Evolutionary conservation across 2,797 vertebrate species (phyloP), one percentile per base, ranked within the genome.

Genomic region (Arrhamphus sclerolepis): DNA sequence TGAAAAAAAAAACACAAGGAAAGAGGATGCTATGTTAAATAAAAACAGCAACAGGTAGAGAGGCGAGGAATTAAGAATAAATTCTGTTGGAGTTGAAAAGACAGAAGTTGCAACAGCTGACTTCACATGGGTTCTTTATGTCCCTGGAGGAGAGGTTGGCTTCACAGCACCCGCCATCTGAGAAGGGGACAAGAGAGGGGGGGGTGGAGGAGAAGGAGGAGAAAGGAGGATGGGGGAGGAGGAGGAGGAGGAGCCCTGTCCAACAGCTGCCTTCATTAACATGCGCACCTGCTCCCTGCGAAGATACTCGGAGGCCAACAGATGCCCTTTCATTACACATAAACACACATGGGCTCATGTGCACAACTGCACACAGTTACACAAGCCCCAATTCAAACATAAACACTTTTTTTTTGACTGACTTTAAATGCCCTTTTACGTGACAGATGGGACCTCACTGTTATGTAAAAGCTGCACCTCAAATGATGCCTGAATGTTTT

Each of bases 211-310:
- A 44, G 20, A 48, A 34, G 49, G 43, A 16, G 2, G 49, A 46
- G 57, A 53, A 48, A 72, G 44, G 6, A 44, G 80, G 56, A 64
- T 59, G 56, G 70, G 58, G 65, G 65, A 56, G 38, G 62, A 67
- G 48, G 56, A 34, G 73, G 71, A 60, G 83, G 86, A 81, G 86
- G 85, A 82, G 83, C 60, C 80, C 60, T 82, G 76, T 82, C 73
- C 82, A 92, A 94, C 95, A 95, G 95, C 93, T 91, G 87, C 92
- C 88, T 43, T 93, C 82, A 90, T 94, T 94, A 94, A 87, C 89
- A 92, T 94, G 93, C 91, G 82, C 95, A 96, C 95, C 96, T 96
- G 95, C 95, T 96, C 93, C 90, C 88, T 89, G 87, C 72, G 77
- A 91, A 94, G 93, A 92, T 85, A 92, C 93, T 94, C 87, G 87